Base-by-base conservation (phyloP, 2,113 vertebrate genomes). In the Callocephalon fimbriatum region DNA sequence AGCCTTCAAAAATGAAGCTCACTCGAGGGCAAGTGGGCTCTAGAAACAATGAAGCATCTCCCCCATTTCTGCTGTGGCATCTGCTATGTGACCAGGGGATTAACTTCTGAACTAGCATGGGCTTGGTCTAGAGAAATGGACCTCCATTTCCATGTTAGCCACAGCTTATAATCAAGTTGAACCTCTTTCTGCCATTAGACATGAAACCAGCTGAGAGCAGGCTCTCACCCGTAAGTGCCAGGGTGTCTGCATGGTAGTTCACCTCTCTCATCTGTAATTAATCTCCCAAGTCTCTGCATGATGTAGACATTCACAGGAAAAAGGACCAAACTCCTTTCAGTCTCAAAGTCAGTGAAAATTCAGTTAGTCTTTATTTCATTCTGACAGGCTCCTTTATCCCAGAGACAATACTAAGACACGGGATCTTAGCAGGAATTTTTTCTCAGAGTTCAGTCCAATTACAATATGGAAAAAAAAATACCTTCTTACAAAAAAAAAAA, bases 281-380 rank as follows among this genome's bases (percentile, higher is more conserved):
- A 96, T 88, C 82, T 81, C 88, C 88, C 54, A 37, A 51, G 31
- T 53, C 73, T 86, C 78, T 75, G 65, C 31, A 83, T 1, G 5
- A 38, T 42, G 53, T 59, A 83, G 59, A 38, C 16, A 16, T 87
- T 82, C 13, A 13, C 44, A 53, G 58, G 26, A 63, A 93, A 94
- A 93, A 95, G 53, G 37, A 92, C 65, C 59, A 71, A 95, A 90
- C 56, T 51, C 54, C 47, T 81, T 63, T 45, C 14, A 95, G 48
- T 88, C 88, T 95, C 78, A 94, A 92, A 95, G 75, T 86, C 91
- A 92, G 73, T 32, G 44, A 92, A 77, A 86, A 81, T 86, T 90
- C 92, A 74, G 72, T 68, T 84, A 88, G 79, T 94, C 96, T 88
- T 95, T 94, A 84, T 95, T 96, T 95, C 83, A 90, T 80, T 86